These are phyloP conservation scores for Meda fulgida DNA, from an alignment of 2,797 vertebrate genomes.

Conservation along the genomic window DNA sequence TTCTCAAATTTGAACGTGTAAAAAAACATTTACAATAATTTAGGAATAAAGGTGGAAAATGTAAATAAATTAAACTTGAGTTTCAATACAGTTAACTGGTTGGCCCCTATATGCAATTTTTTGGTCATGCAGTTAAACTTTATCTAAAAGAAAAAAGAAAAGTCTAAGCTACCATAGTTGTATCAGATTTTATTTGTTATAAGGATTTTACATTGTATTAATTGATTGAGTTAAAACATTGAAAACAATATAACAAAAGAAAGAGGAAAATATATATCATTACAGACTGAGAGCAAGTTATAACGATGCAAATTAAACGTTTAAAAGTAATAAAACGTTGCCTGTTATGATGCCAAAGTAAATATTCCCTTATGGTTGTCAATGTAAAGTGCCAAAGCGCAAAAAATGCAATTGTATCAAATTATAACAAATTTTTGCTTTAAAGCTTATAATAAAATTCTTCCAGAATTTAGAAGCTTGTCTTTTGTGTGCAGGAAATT, in stretches of 20 bases:
- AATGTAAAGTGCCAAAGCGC: background rate
- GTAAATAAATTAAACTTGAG: background rate
- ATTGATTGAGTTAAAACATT: background rate
- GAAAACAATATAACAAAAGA: background rate
- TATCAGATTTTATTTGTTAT: background rate
- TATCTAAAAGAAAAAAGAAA: background rate
- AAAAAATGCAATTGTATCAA: background rate
- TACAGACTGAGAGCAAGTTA: background rate
- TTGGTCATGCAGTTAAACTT: background rate
- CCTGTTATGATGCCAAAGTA: background rate
- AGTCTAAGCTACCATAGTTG: background rate
- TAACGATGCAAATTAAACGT: background rate
- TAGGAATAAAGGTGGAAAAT: background rate
- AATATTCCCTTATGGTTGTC: background rate
- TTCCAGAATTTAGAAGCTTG: background rate
- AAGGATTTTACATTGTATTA: background rate
- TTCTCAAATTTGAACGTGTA: background rate
- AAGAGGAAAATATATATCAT: background rate
- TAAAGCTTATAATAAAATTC: background rate
- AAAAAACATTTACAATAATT: background rate
- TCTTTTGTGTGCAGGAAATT: background rate
- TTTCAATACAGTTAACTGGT: background rate
- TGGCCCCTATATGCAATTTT: background rate
- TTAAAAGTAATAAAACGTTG: background rate
- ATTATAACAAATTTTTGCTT: background rate